Conservation (phyloP, 2,113 vertebrate genomes). For the Leptocoma aspasia region DNA sequence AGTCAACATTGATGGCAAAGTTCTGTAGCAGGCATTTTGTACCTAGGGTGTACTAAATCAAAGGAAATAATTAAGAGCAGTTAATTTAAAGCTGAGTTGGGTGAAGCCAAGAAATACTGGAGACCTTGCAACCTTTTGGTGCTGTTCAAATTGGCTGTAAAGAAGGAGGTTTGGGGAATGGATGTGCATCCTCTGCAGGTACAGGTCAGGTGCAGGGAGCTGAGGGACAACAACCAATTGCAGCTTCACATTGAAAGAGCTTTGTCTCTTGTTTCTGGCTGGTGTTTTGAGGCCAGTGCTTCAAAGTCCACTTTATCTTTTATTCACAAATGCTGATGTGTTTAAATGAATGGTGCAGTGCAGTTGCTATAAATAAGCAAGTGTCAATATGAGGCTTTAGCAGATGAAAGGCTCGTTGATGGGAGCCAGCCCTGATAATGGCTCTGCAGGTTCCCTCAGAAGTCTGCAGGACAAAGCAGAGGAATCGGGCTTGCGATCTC, state of each 20-base stretch:
- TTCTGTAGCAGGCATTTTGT: not conserved
- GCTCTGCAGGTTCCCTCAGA: conserved; percentile 58
- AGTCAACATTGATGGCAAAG: not conserved
- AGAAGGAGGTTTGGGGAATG: not conserved
- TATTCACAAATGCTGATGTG: conserved; percentile 51
- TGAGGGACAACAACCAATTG: not conserved
- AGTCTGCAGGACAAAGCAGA: conserved; percentile 23
- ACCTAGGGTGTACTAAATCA: not conserved
- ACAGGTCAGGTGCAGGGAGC: not conserved
- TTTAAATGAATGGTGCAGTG: conserved; percentile 60
- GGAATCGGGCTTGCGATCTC: not conserved
- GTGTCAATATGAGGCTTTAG: conserved; percentile 53
- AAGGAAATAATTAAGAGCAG: not conserved
- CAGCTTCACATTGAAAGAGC: not conserved
- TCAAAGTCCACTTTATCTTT: conserved; percentile 61
- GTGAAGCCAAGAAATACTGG: not conserved
- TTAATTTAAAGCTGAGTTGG: not conserved
- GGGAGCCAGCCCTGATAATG: conserved; percentile 52
- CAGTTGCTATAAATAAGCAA: conserved; percentile 65
- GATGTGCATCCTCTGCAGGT: not conserved
- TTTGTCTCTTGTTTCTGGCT: not conserved
- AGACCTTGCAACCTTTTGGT: not conserved
- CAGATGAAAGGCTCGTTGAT: conserved; percentile 64
- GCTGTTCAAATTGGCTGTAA: not conserved
- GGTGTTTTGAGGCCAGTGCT: not conserved